phyloP scores from a whole-genome alignment of 1,140 invertebrate species.

The Drosophila repleta region DNA sequence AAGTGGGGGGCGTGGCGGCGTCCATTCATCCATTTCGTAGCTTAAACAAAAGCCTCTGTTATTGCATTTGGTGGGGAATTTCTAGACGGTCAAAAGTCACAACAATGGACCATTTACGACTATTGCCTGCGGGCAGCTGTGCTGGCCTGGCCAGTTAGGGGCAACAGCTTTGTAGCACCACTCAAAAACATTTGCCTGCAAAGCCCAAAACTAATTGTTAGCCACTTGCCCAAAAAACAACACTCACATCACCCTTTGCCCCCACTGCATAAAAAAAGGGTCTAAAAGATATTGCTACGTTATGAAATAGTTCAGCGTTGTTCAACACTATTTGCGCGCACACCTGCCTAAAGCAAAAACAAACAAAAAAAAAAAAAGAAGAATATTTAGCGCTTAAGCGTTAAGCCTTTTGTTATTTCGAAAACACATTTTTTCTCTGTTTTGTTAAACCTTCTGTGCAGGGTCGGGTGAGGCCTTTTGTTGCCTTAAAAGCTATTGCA shows the following conservation, averaged over 20 bases:
- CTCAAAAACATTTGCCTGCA: conserved; percentile 20
- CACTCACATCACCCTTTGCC: neutral
- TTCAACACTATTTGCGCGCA: conserved; percentile 9
- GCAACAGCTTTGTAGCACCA: conserved; percentile 6
- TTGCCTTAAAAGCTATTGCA: conserved; percentile 20
- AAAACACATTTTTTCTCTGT: neutral
- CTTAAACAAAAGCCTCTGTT: conserved; percentile 23
- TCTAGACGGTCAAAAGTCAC: conserved; percentile 20
- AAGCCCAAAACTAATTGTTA: conserved; percentile 30
- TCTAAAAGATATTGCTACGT: conserved; percentile 1
- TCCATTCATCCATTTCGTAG: conserved; percentile 10
- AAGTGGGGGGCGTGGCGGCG: neutral
- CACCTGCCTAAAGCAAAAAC: neutral
- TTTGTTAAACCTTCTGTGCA: neutral
- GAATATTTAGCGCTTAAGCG: neutral
- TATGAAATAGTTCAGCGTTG: conserved; percentile 22
- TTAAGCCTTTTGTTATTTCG: conserved; percentile 9
- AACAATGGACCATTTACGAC: conserved; percentile 20
- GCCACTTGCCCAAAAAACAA: conserved; percentile 16
- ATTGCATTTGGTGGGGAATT: conserved; percentile 13
- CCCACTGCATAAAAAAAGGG: neutral
- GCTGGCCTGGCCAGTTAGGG: neutral
- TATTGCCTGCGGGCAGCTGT: neutral
- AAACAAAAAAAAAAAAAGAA: neutral
- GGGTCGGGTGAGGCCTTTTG: conserved; percentile 2